Conservation (phyloP, 1,140 invertebrate genomes). For the Heliconius congener region DNA sequence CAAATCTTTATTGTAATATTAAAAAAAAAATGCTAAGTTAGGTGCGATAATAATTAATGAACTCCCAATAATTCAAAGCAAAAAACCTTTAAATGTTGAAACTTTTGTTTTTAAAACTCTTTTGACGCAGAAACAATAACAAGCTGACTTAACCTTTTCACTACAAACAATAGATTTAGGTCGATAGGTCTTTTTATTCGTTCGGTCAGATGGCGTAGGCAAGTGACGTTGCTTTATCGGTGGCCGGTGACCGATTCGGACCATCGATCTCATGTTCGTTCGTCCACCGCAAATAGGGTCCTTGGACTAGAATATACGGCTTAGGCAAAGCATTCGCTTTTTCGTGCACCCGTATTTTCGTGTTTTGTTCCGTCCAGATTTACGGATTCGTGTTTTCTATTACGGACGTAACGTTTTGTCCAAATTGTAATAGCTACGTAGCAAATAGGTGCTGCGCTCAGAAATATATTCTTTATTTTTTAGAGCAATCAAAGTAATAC, state of each 20-base stretch:
- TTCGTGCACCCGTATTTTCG: constrained; percentile 42
- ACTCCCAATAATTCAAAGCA: constrained; percentile 12
- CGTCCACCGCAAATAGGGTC: constrained; percentile 49
- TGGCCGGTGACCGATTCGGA: constrained; percentile 45
- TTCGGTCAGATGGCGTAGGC: constrained; percentile 47
- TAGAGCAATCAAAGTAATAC: not conserved
- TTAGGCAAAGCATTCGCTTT: constrained; percentile 42
- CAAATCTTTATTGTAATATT: constrained; percentile 6
- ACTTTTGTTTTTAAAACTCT: constrained; percentile 29
- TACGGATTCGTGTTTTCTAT: constrained; percentile 32
- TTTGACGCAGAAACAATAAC: constrained; percentile 36
- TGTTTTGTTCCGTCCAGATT: constrained; percentile 35
- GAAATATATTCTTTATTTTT: constrained; percentile 2
- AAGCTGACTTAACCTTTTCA: constrained; percentile 43
- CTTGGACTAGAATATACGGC: constrained; percentile 48
- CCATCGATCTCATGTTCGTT: constrained; percentile 51
- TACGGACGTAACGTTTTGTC: constrained; percentile 11
- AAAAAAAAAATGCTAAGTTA: constrained; percentile 3
- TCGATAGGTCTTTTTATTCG: constrained; percentile 49
- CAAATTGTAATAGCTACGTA: constrained; percentile 12
- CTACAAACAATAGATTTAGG: constrained; percentile 49
- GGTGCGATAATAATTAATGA: constrained; percentile 18
- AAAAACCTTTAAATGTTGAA: constrained; percentile 10
- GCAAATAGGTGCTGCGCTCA: not conserved
- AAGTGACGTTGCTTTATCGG: constrained; percentile 48